A percentile compares a stretch with the other conserved stretches of the same genome.
These are phyloP conservation scores for Anagrus nilaparvatae DNA, from an alignment of 1,140 invertebrate species.

Conservation along the genomic window DNA sequence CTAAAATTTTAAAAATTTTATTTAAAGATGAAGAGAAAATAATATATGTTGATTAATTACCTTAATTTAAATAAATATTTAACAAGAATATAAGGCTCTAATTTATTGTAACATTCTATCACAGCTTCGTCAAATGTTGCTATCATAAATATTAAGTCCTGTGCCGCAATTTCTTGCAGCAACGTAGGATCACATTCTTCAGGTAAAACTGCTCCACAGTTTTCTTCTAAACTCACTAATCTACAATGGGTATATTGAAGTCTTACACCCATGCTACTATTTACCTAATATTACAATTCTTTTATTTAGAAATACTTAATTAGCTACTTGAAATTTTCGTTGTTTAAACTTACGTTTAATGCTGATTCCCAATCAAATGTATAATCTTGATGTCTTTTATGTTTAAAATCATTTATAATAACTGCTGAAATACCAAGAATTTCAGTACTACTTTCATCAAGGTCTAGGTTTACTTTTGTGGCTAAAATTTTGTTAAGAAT, in stretches of 20 bases:
- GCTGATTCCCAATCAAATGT: slow-evolving; percentile 77
- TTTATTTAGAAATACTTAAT: slow-evolving; percentile 1
- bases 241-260: slow-evolving; percentile 89
- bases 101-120: slow-evolving; percentile 49
- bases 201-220: slow-evolving; percentile 45
- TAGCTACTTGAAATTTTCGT: neutral
- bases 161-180: slow-evolving; percentile 55
- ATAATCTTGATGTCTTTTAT: slow-evolving; percentile 67
- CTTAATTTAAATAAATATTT: slow-evolving; percentile 71
- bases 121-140: slow-evolving; percentile 69
- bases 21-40: neutral
- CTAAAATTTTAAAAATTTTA: slow-evolving; percentile 38
- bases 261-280: slow-evolving; percentile 74
- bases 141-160: slow-evolving; percentile 54
- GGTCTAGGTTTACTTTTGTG: slow-evolving; percentile 46
- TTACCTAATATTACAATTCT: slow-evolving; percentile 33
- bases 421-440: slow-evolving; percentile 75
- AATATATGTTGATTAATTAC: slow-evolving; percentile 34
- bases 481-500: slow-evolving; percentile 41
- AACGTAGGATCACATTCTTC: slow-evolving; percentile 46
- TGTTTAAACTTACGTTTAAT: slow-evolving; percentile 50
- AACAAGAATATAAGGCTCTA: slow-evolving; percentile 73
- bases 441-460: slow-evolving; percentile 58
- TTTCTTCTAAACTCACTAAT: slow-evolving; percentile 63
- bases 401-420: slow-evolving; percentile 80